Evolutionary conservation across 2,797 vertebrate species (phyloP), one percentile per base, ranked within the genome.

Genomic region (Mus caroli): DNA sequence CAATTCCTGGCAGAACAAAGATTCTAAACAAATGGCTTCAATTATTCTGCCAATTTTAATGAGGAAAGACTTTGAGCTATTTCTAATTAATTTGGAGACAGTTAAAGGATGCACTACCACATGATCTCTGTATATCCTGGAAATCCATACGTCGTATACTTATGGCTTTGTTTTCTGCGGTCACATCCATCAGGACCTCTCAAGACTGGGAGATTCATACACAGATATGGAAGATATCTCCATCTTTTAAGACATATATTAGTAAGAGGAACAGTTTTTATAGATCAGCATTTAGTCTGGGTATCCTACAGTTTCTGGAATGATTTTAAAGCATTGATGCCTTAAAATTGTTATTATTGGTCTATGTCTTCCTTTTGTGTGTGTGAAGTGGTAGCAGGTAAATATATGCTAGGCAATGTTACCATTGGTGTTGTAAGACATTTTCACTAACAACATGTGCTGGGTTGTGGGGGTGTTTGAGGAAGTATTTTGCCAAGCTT

Each of bases 401-500:
- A 93, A 50, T 90, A 43, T n/a, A 50, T 40, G 52, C 79, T 90
- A 26, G 46, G 6, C 43, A 79, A 3, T 83, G 31, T 64, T 60
- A 84, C 9, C 6, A 26, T 85, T 86, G 17, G 24, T 0, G 15
- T 5, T 46, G 3, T 34, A 87, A 77, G 56, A 26, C 88, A 46
- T 95, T 97, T 95, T 95, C 77, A 37, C 67, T 76, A 83, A 92
- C 43, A 84, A 13, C 80, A 9, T 92, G 28, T 62, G 20, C 76
- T 54, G 28, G 24, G n/a, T 46, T 52, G 14, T 28, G 28, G 62
- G 79, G 14, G 62, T 96, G 69, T 94, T 86, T 88, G 67, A 89
- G 80, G 64, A 96, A 95, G 75, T 34, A 64, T 89, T 96, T 77
- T 94, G 90, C 60, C 8, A 78, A 94, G 75, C 20, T 97, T 97